Base-by-base conservation (phyloP, 2,888 invertebrate genomes). In the Euplexia lucipara region DNA sequence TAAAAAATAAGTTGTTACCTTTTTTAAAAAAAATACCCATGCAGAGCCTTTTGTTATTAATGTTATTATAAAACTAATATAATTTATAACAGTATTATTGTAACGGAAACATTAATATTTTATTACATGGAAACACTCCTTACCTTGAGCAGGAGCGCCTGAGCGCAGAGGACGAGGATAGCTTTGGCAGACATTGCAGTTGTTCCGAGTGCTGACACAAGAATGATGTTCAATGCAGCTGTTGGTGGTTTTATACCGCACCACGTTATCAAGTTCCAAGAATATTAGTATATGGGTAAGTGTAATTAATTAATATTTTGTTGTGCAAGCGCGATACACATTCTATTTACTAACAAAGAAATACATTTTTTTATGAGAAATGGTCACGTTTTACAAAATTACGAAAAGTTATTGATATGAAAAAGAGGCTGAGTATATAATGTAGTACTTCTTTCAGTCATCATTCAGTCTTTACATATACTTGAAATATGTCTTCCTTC, bases 121-220 rank as follows among this genome's bases (percentile, higher is more conserved):
- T n/a, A n/a, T n/a, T n/a, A n/a, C n/a, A n/a, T n/a, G n/a, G n/a
- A 12, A 34, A 6, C 14, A 30, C 0, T 18, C 30, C 16, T 58
- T 32, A 71, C 71, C 59, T 71, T 44, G 37, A 65, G 7, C 12
- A 71, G 20, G 14, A 72, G 49, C 9, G 59, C 58, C 30, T 59
- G 58, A 60, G 60, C 41, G 22, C 82, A 85, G 57, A 88, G 57
- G 14, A 87, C 41, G 20, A 86, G 53, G 44, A 87, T 72, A 20
- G 82, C 68, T 52, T 85, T 82, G 54, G 77, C 37, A 70, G 83
- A 81, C 88, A 88, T 88, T 57, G 59, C 83, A 57, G 39, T 56
- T 57, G 49, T 62, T 69, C 44, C 48, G 20, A 64, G 64, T 34
- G 22, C 41, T 65, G 57, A 65, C 44, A 53, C 64, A 12, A 53